These are phyloP conservation scores for Gerris lacustris DNA, from an alignment of 2,888 invertebrate genomes.

Conservation along the genomic window DNA sequence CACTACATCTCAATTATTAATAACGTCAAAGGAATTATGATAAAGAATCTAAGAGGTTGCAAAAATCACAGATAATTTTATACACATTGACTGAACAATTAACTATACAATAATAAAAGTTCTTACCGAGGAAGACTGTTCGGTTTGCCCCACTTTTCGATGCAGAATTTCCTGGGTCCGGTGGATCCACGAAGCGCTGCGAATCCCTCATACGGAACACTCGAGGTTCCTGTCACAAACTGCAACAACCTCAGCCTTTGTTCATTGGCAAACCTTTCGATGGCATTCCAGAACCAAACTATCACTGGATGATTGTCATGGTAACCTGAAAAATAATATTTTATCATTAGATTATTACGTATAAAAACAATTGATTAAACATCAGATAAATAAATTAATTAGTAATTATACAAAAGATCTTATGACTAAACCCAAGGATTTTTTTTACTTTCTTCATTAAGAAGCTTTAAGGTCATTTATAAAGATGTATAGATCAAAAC, in stretches of 20 bases:
- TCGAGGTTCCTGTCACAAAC: slow-evolving; percentile 96
- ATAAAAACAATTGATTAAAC: not conserved
- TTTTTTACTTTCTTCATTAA: no score
- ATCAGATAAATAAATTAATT: slow-evolving; percentile 4
- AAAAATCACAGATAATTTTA: no score
- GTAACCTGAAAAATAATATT: slow-evolving; percentile 49
- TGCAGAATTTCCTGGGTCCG: slow-evolving; percentile 89
- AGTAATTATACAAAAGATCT: not conserved
- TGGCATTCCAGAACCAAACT: slow-evolving; percentile 95
- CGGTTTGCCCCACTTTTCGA: slow-evolving; percentile 93
- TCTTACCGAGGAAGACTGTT: slow-evolving; percentile 73
- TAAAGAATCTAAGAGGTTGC: no score
- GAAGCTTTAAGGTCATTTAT: no score
- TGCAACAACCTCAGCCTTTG: slow-evolving; percentile 82
- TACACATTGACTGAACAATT: not conserved
- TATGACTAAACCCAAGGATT: no score
- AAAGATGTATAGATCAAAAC: no score
- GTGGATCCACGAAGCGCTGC: slow-evolving; percentile 87
- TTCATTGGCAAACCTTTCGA: slow-evolving; percentile 88
- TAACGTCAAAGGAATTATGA: no score
- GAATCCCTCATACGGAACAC: slow-evolving; percentile 96
- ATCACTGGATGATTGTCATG: slow-evolving; percentile 91
- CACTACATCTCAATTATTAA: no score
- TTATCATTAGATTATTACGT: not conserved
- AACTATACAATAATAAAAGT: slow-evolving; percentile 6